phyloP scores from a whole-genome alignment of 2,888 invertebrate genomes.

The Pammene aurita region DNA sequence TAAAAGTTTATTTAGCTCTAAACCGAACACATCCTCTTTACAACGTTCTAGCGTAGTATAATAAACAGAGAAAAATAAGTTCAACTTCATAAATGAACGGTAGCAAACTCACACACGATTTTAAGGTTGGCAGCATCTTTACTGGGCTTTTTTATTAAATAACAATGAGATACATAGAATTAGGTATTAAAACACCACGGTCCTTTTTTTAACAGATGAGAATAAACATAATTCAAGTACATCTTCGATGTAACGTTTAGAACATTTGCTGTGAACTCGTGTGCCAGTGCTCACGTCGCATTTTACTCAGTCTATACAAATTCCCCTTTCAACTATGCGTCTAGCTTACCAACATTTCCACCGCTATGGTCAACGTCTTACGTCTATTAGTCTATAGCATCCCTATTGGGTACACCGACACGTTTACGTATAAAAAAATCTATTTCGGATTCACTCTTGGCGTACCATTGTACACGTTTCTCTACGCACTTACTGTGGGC shows the following conservation, averaged over 20 bases:
- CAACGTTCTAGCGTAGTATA: slow-evolving; percentile 25
- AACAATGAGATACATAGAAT: not conserved
- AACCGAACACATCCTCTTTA: slow-evolving; percentile 42
- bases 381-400: slow-evolving; percentile 54
- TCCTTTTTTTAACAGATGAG: not conserved
- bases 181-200: not conserved
- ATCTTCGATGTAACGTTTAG: not conserved
- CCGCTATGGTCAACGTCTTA: slow-evolving; percentile 44
- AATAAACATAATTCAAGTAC: not conserved
- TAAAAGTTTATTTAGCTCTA: slow-evolving; percentile 44
- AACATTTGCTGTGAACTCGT: not conserved
- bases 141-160: not conserved
- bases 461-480: slow-evolving; percentile 44
- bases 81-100: slow-evolving; percentile 19
- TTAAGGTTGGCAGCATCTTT: not conserved
- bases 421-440: slow-evolving; percentile 44
- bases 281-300: slow-evolving; percentile 15
- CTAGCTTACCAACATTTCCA: slow-evolving; percentile 45
- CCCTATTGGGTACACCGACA: slow-evolving; percentile 51
- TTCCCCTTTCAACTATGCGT: slow-evolving; percentile 22
- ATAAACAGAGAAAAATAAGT: slow-evolving; percentile 15
- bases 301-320: slow-evolving; percentile 17
- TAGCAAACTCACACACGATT: slow-evolving; percentile 15
- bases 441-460: slow-evolving; percentile 44
- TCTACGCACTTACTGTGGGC: slow-evolving; percentile 83